phyloP scores from a whole-genome alignment of 2,888 invertebrate species.

The Formica aserva region DNA sequence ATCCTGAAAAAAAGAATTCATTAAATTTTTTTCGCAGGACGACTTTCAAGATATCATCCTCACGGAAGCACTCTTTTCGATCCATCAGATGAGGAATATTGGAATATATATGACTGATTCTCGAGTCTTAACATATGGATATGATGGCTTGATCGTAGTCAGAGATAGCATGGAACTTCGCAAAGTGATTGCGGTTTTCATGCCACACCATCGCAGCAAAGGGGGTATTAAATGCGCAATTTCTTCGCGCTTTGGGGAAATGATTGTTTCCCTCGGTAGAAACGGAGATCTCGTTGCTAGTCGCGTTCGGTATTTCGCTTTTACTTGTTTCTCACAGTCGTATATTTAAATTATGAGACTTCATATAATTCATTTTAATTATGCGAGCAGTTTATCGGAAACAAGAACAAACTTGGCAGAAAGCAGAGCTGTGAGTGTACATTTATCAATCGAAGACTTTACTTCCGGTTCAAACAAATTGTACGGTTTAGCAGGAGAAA shows the following conservation, averaged over 20 bases:
- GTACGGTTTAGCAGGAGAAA: not conserved
- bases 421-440: not conserved
- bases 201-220: constrained; percentile 85
- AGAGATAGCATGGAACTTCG: constrained; percentile 77
- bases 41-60: constrained; percentile 68
- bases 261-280: constrained; percentile 85
- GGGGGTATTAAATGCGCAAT: constrained; percentile 86
- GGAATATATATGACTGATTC: constrained; percentile 69
- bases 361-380: constrained; percentile 17
- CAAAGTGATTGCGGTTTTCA: constrained; percentile 77
- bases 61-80: constrained; percentile 70
- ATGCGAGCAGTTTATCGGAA: constrained; percentile 12
- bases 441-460: constrained; percentile 23
- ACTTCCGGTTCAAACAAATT: not conserved
- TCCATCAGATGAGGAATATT: constrained; percentile 85
- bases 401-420: constrained; percentile 3
- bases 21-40: constrained; percentile 64
- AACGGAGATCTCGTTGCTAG: constrained; percentile 83
- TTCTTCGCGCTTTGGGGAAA: constrained; percentile 75
- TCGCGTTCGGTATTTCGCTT: constrained; percentile 61
- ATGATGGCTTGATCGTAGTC: constrained; percentile 86
- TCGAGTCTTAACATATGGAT: constrained; percentile 83
- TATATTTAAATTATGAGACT: not conserved
- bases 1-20: not conserved
- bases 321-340: not conserved